These are phyloP conservation scores for Brachypodius melanocephalos DNA, from an alignment of 2,113 vertebrate genomes.

Conservation along the genomic window DNA sequence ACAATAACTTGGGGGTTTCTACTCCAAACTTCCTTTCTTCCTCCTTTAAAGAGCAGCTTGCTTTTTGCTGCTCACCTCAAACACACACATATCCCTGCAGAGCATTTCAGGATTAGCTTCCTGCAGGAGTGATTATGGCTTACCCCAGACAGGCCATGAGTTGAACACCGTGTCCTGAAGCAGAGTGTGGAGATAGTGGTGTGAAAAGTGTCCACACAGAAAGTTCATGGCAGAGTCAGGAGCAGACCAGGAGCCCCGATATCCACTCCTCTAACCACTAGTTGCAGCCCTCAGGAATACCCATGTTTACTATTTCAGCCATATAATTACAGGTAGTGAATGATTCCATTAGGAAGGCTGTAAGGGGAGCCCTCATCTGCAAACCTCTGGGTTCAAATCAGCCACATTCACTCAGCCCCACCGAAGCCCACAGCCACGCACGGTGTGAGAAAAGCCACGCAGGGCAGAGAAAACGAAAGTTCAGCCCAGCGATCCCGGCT, in stretches of 20 bases:
- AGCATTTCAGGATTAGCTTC: neutral
- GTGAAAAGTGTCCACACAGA: neutral
- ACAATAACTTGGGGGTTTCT: neutral
- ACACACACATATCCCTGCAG: neutral
- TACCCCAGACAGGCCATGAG: neutral
- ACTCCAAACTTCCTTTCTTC: neutral
- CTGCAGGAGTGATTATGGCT: neutral
- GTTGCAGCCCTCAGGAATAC: slow-evolving; percentile 35
- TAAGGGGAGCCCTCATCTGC: neutral
- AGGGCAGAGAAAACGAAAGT: neutral
- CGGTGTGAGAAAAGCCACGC: neutral
- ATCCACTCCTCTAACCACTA: neutral
- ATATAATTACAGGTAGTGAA: slow-evolving; percentile 47
- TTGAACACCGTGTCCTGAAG: neutral
- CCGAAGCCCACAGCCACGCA: neutral
- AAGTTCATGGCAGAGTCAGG: slow-evolving; percentile 23
- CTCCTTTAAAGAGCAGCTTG: neutral
- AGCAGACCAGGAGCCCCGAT: neutral
- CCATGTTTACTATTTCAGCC: slow-evolving; percentile 43
- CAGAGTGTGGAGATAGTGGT: neutral
- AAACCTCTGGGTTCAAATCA: neutral
- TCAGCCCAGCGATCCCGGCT: neutral
- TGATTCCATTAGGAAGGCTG: slow-evolving; percentile 44
- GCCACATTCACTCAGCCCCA: neutral
- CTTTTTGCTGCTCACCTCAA: neutral